Base-by-base conservation (phyloP, 35 echinoderm and acorn worm genomes). In the Ophiothrix spiculata region DNA sequence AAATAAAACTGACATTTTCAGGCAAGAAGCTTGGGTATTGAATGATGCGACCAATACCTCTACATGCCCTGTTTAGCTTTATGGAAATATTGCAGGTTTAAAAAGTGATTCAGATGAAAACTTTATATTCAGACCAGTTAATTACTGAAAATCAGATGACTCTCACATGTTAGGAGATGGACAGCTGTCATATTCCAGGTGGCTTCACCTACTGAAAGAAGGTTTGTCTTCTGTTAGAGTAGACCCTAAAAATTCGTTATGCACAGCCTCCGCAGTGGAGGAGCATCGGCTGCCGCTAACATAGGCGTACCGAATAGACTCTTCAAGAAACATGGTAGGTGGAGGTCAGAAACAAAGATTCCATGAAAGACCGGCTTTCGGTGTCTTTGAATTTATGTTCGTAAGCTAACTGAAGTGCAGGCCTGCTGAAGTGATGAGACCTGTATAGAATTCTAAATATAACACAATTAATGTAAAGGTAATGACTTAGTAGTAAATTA, bases 291-390 rank as follows among this genome's bases (percentile, higher is more conserved):
- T 1, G 75, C 83, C n/a, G 89, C 83, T 32, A 39, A 79, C 17
- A 12, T 42, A 25, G 83, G 76, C 38, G 89, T 91, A 0, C 81
- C 79, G 25, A 83, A 91, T 41, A 42, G 89, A 33, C 33, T 85
- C 1, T 91, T 91, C 40, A 86, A 79, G 38, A 86, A 74, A 40
- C 89, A 91, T 28, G 83, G 83, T 12, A 85, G 81, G 37, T 90
- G 88, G 88, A 85, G 49, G 39, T 46, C 63, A 0, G 82, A 84
- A 15, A 45, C 31, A 64, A 60, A 35, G 54, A 33, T 14, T 23
- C 25, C 35, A 83, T 36, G 0, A 1, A 34, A 56, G 54, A 83
- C 21, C 46, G 31, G 81, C 31, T 83, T 17, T n/a, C 17, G 25
- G 81, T 56, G 0, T 83, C 81, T 12, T 23, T 39, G 36, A 32